A percentile compares a stretch with the other conserved stretches of the same genome.
Evolutionary conservation across 2,113 vertebrate genomes (phyloP).

Genomic region (Leptodactylus fuscus): DNA sequence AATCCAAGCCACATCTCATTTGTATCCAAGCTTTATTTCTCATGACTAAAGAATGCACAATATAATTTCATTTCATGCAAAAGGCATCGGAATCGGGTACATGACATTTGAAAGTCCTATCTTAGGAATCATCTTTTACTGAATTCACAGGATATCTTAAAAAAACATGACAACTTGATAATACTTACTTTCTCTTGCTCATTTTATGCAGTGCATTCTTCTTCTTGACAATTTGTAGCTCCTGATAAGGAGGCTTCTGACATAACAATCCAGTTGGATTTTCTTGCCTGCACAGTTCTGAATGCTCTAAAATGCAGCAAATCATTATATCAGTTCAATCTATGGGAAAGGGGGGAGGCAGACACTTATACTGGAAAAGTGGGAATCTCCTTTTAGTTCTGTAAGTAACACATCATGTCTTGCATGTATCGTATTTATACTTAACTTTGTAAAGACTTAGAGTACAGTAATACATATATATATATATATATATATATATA

Average conservation of each 20-base stretch:
- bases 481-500: too few relatives aligned
- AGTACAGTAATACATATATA: too few relatives aligned
- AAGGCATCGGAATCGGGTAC: not conserved
- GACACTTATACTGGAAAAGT: not conserved
- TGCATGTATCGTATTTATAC: not conserved
- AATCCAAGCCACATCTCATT: constrained; percentile 23
- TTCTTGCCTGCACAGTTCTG: not conserved
- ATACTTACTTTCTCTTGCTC: constrained; percentile 51
- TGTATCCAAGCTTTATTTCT: not conserved
- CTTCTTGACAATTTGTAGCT: constrained; percentile 46
- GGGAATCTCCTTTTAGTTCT: not conserved
- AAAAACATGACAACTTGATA: constrained; percentile 39
- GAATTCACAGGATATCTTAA: constrained; percentile 18
- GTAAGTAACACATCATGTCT: not conserved
- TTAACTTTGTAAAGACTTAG: too few relatives aligned
- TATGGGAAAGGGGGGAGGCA: not conserved
- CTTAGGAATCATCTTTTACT: constrained; percentile 43
- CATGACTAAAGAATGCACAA: constrained; percentile 1
- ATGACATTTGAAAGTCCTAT: constrained; percentile 38
- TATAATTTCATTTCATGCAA: constrained; percentile 38
- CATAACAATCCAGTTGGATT: constrained; percentile 39
- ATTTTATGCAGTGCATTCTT: constrained; percentile 29
- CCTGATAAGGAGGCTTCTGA: constrained; percentile 44
- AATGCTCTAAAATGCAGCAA: constrained; percentile 26
- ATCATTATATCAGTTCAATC: constrained; percentile 1